phyloP scores from a whole-genome alignment of 2,113 vertebrate genomes.

The Mellivora capensis region DNA sequence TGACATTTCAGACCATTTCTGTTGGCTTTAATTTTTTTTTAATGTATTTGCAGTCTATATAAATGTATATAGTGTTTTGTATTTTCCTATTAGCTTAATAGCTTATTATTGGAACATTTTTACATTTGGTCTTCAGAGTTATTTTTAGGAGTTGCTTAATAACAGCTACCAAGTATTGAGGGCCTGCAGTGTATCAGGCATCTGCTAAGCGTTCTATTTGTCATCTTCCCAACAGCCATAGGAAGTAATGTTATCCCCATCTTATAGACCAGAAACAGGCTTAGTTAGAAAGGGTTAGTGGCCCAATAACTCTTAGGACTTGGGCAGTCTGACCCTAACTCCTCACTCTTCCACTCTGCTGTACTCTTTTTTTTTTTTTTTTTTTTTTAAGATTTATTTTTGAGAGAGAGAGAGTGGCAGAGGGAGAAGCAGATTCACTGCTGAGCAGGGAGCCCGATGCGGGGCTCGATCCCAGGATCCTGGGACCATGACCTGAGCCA shows the following conservation, averaged over 20 bases:
- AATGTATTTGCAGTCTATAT: neutral
- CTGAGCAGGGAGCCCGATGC: too few relatives aligned
- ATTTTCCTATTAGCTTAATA: conserved; percentile 35
- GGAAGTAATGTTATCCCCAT: neutral
- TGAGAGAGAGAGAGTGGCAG: too few relatives aligned
- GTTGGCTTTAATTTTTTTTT: neutral
- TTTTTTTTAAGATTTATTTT: too few relatives aligned
- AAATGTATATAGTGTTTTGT: conserved; percentile 9
- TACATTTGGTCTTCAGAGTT: conserved; percentile 21
- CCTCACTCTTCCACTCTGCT: neutral
- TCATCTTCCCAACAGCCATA: neutral
- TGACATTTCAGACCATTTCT: conserved; percentile 19
- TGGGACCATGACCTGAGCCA: too few relatives aligned
- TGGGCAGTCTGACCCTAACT: neutral
- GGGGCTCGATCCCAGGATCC: too few relatives aligned
- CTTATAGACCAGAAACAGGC: neutral
- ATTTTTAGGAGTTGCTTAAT: conserved; percentile 41
- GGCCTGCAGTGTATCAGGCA: neutral
- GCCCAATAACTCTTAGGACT: neutral
- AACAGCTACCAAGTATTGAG: conserved; percentile 21
- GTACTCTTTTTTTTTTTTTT: too few relatives aligned
- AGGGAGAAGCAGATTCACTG: too few relatives aligned
- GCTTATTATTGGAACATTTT: conserved; percentile 32
- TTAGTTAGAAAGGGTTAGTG: neutral
- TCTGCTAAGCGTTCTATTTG: neutral